Base-by-base conservation (phyloP, 2,113 vertebrate species). In the Myxocyprinus asiaticus region DNA sequence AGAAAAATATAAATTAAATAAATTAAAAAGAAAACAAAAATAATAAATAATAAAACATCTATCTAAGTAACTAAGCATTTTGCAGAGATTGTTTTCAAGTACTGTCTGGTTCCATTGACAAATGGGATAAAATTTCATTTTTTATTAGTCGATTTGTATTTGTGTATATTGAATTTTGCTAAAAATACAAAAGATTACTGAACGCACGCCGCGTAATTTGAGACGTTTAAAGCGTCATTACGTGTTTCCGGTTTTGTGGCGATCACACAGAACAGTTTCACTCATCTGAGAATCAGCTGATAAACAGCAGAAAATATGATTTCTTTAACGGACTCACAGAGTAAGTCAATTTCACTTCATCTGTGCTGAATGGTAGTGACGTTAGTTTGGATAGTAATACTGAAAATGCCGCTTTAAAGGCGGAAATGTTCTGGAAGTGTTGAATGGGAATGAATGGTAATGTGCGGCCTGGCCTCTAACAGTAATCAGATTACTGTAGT, bases 211-310 rank as follows among this genome's bases (percentile, higher is more conserved):
- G 8, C 73, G 61, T 76, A 61, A 51, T 50, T 14, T 62, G 15
- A 48, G 44, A n/a, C 58, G 47, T 64, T 64, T 62, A 33, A 74
- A 62, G 70, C 63, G 64, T 75, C n/a, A 61, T 53, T 76, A 84
- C 83, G 95, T 94, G 95, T 95, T 98, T 98, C 96, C 96, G 96
- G 96, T 95, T 95, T 96, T 95, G 95, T 97, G 96, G 96, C 95
- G 87, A 92, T 90, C 86, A 81, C 81, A 85, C 78, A 33, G 22
- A 33, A 66, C 45, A 78, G 0, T 67, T 33, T 70, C 3, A 56
- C 22, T 33, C 22, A 33, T 33, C 22, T 48, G 70, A 50, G 48
- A 69, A 45, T 9, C 58, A 61, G 61, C 74, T 67, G 15, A 76
- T 1, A 11, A 5, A 53, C 17, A 51, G 67, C 51, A 81, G 22